Evolutionary conservation across 2,888 invertebrate species (phyloP).

Genomic region (Cotesia congregata): DNA sequence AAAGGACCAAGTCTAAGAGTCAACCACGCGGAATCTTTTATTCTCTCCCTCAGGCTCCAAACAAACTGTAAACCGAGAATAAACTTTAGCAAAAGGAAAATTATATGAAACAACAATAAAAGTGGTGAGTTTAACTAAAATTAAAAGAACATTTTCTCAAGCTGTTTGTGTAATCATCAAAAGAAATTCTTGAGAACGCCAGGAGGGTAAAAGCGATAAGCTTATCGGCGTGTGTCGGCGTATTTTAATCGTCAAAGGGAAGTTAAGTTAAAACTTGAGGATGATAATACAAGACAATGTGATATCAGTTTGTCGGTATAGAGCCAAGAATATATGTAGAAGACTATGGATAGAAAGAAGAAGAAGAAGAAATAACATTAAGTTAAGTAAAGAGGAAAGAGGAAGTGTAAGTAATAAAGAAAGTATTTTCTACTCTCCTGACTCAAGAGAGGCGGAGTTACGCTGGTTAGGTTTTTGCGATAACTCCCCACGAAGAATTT

Average conservation of each 20-base stretch:
- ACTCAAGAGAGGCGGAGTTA: conserved; percentile 20
- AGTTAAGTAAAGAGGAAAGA: neutral
- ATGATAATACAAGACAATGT: conserved; percentile 1
- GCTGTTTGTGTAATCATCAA: neutral
- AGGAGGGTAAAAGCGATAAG: neutral
- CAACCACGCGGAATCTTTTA: neutral
- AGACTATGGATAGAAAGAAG: neutral
- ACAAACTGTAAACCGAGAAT: neutral
- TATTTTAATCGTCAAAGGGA: conserved; percentile 1
- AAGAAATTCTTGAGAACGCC: neutral
- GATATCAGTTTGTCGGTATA: neutral
- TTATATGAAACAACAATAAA: neutral
- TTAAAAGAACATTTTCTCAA: neutral
- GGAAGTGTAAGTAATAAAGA: neutral
- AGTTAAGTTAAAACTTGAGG: neutral
- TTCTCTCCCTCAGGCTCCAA: neutral
- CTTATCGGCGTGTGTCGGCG: conserved; percentile 1
- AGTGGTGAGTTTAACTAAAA: neutral
- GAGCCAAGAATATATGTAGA: neutral
- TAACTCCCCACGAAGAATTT: conserved; percentile 7
- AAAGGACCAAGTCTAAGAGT: neutral
- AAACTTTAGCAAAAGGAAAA: neutral
- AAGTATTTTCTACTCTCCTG: conserved; percentile 16
- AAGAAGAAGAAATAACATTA: neutral
- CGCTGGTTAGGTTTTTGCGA: conserved; percentile 35